phyloP scores from a whole-genome alignment of 2,113 vertebrate species.

The Zosterops hypoxanthus region DNA sequence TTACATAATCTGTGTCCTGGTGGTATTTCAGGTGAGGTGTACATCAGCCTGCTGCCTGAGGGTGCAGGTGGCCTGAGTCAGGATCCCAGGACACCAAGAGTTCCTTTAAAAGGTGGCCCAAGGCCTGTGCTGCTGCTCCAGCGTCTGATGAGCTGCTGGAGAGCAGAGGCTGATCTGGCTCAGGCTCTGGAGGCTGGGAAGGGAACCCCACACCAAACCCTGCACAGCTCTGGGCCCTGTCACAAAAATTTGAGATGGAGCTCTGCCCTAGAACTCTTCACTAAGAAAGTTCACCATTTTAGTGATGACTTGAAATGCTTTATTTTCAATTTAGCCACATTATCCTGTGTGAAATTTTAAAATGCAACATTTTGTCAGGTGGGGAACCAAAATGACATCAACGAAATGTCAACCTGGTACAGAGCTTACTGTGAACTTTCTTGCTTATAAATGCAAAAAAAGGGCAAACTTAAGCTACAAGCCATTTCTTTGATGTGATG shows the following conservation, averaged over 20 bases:
- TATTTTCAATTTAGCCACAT: neutral
- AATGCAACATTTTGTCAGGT: neutral
- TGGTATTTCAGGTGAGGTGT: neutral
- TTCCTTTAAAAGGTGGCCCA: neutral
- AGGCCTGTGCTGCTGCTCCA: neutral
- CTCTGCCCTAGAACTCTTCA: neutral
- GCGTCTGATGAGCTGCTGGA: neutral
- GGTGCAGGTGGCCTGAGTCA: neutral
- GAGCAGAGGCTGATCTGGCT: rapidly evolving
- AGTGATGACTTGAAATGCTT: neutral
- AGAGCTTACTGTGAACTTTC: neutral
- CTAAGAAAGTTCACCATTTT: neutral
- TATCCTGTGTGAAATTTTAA: neutral
- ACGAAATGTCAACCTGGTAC: neutral
- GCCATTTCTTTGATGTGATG: neutral
- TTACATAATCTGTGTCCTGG: neutral
- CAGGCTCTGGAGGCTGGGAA: neutral
- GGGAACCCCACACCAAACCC: neutral
- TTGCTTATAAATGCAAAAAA: neutral
- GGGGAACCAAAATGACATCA: neutral
- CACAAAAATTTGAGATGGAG: rapidly evolving
- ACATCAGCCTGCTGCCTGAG: neutral
- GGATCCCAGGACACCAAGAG: neutral
- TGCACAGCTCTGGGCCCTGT: rapidly evolving
- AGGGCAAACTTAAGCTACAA: neutral